A percentile compares a stretch with the other conserved stretches of the same genome.
phyloP scores from a whole-genome alignment of 2,797 vertebrate genomes.

The Notamacropus eugenii region DNA sequence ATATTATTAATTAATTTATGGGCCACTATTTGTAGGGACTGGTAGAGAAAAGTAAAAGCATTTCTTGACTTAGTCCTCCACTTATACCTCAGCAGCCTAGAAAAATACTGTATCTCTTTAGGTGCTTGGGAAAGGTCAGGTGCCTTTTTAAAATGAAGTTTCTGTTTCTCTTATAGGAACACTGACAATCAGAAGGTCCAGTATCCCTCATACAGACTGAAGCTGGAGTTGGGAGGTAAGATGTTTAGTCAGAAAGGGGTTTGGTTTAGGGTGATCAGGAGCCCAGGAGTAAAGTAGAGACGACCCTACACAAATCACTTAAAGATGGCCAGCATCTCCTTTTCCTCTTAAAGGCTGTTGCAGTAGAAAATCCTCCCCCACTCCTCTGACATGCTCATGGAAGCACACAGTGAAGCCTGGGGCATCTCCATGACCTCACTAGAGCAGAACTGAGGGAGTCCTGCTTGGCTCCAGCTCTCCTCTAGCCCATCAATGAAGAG shows the following conservation, averaged over 20 bases:
- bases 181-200: slow-evolving; percentile 9
- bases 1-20: slow-evolving; percentile 19
- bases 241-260: background rate
- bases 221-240: background rate
- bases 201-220: slow-evolving; percentile 12
- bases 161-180: slow-evolving; percentile 48
- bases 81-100: slow-evolving; percentile 44
- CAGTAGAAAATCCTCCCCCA: slow-evolving; percentile 11
- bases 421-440: slow-evolving; percentile 8
- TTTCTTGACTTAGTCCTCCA: slow-evolving; percentile 42
- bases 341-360: slow-evolving; percentile 30
- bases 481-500: background rate
- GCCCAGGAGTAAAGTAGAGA: slow-evolving; percentile 35
- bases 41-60: slow-evolving; percentile 54
- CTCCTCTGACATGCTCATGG: background rate
- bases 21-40: slow-evolving; percentile 11
- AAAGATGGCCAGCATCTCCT: background rate
- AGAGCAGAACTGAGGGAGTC: slow-evolving; percentile 20
- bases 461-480: background rate
- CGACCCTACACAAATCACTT: slow-evolving; percentile 28
- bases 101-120: slow-evolving; percentile 31
- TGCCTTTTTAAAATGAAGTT: slow-evolving; percentile 62
- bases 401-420: background rate
- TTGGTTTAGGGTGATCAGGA: slow-evolving; percentile 3
- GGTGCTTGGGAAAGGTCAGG: background rate